Conservation (phyloP, 2,888 invertebrate genomes). For the Tethea ocularis region DNA sequence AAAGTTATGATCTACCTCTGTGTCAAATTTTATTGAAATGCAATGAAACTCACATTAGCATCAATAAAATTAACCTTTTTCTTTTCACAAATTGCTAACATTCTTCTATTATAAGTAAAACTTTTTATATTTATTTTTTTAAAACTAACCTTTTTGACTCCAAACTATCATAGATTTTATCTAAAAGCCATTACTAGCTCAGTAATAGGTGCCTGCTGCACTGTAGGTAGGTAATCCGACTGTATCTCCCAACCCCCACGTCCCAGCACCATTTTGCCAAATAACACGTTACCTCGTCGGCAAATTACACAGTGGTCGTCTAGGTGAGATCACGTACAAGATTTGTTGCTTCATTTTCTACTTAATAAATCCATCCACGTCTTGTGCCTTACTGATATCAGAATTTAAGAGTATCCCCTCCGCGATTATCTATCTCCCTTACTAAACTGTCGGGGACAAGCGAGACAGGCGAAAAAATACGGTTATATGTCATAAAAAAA, state of each 20-base stretch:
- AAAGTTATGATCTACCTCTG: too few species aligned
- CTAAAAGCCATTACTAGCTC: not conserved
- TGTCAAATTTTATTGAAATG: too few species aligned
- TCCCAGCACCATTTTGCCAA: not conserved
- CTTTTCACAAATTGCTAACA: too few species aligned
- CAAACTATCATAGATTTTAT: not conserved
- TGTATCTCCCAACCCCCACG: not conserved
- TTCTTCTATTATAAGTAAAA: too few species aligned
- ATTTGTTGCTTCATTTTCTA: conserved; percentile 17
- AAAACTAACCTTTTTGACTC: not conserved
- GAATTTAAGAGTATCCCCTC: not conserved
- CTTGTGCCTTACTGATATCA: not conserved
- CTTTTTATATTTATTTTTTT: too few species aligned
- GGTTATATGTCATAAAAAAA: too few species aligned
- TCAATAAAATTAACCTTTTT: too few species aligned
- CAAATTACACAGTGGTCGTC: conserved; percentile 6
- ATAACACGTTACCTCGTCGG: not conserved
- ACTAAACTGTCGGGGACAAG: too few species aligned
- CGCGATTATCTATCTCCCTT: not conserved
- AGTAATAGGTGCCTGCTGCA: not conserved
- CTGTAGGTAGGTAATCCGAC: not conserved
- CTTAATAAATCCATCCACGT: not conserved
- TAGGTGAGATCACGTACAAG: conserved; percentile 5
- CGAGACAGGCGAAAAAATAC: too few species aligned
- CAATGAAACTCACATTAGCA: too few species aligned